Base-by-base conservation (phyloP, 2,797 vertebrate genomes). In the Cryptoprocta ferox region DNA sequence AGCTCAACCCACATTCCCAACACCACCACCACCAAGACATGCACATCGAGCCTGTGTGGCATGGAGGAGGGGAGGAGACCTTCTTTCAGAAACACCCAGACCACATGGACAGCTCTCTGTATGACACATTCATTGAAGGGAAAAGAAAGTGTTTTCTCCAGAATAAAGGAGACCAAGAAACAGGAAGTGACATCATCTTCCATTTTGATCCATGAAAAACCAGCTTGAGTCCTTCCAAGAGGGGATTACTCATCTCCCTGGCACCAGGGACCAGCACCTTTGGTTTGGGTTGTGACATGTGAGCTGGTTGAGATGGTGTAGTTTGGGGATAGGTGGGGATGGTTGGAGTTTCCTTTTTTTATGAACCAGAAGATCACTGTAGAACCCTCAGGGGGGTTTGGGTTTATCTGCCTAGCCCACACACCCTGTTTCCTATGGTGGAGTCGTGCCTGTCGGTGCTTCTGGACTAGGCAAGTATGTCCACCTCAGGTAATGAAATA, bases 21-120 rank as follows among this genome's bases (percentile, higher is more conserved):
- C 1, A 14, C 5, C 12, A 53, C 12, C 35, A 4, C 3, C 19
- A 78, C 2, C 19, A 63, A 8, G 66, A 19, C 24, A 59, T 1
- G 35, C n/a, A 19, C 26, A 3, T 3, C 21, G 71, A 86, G 59
- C 19, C 14, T 59, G 1, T 59, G 16, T n/a, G 63, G 0, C 0
- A 0, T 12, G 16, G 32, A 65, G 10, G 32, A 73, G 32, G 32
- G 18, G 9, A 11, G 26, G 37, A 93, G n/a, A 42, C 37, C 28
- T 42, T 28, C n/a, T 56, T 35, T 63, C 30, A 56, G 63, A 21
- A 66, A 32, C 13, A 59, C 48, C n/a, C 13, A 32, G 70, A 50
- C 8, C 42, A 3, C 19, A 5, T 13, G 42, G 70, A 53, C 6
- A 11, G 16, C 16, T 84, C 26, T 21, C 21, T 4, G 0, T 14